A percentile compares a stretch with the other conserved stretches of the same genome.
These are phyloP conservation scores for Sisyra terminalis DNA, from an alignment of 2,888 invertebrate species.

Conservation along the genomic window DNA sequence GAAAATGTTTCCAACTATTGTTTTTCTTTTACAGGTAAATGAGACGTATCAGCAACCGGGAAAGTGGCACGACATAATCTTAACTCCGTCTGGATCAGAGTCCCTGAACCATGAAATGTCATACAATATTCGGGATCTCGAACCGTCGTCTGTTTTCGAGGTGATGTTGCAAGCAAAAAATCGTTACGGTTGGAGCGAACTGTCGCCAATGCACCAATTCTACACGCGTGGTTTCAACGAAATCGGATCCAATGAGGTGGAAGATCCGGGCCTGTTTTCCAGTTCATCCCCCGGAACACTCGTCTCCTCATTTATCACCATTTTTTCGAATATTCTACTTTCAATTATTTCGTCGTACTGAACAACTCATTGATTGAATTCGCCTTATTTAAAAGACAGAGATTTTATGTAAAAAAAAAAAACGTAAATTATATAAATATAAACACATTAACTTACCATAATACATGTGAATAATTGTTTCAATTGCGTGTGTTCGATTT, in stretches of 20 bases:
- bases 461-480: too few relatives aligned
- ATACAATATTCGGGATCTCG: slow-evolving; percentile 30
- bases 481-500: too few relatives aligned
- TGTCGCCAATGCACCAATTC: slow-evolving; percentile 36
- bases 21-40: slow-evolving; percentile 25
- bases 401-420: too few relatives aligned
- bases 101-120: slow-evolving; percentile 25
- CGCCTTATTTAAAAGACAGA: too few relatives aligned
- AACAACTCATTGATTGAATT: too few relatives aligned
- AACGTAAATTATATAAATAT: too few relatives aligned
- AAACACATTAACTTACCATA: too few relatives aligned
- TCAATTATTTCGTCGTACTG: too few relatives aligned
- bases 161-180: slow-evolving; percentile 38
- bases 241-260: slow-evolving; percentile 1
- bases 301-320: background rate
- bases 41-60: slow-evolving; percentile 31
- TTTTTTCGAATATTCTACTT: too few relatives aligned
- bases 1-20: background rate
- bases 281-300: background rate
- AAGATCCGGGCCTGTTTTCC: slow-evolving; percentile 3
- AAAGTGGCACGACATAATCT: slow-evolving; percentile 34
- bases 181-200: slow-evolving; percentile 36
- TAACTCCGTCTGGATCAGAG: slow-evolving; percentile 21
- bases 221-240: slow-evolving; percentile 20
- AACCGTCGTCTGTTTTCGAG: slow-evolving; percentile 35